phyloP scores from a whole-genome alignment of 2,888 invertebrate species.

The Sphaeridia pumilis region DNA sequence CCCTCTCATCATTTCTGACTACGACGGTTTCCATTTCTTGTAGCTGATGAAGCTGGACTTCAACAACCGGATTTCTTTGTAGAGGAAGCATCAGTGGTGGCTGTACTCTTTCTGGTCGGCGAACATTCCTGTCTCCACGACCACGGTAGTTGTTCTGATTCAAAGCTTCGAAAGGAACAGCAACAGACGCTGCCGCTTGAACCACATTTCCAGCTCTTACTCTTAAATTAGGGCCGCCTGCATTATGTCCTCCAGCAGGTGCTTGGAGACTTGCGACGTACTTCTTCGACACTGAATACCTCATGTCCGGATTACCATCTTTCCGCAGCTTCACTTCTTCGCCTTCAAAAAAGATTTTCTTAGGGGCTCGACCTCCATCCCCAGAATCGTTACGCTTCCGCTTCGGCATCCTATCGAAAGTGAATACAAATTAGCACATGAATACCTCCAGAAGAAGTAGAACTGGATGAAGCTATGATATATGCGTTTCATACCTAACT shows the following conservation, averaged over 20 bases:
- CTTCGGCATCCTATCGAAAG: no score
- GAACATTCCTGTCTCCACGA: no score
- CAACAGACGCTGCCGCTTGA: background rate
- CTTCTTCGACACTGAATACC: background rate
- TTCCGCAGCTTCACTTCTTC: background rate
- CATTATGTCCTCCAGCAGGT: background rate
- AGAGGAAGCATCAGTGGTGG: background rate
- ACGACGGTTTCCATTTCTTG: background rate
- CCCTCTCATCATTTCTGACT: background rate
- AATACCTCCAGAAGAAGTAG: no score
- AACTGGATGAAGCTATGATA: no score
- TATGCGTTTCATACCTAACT: no score
- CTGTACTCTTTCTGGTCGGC: no score
- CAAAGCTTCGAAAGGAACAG: background rate
- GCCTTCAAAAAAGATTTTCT: no score
- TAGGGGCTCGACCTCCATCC: no score
- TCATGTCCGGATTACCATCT: background rate
- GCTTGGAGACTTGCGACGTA: background rate
- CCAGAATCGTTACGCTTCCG: no score
- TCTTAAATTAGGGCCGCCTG: background rate
- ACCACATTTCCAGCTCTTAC: background rate
- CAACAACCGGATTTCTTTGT: background rate
- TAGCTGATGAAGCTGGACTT: background rate
- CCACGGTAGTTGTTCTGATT: no score
- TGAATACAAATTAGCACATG: no score